Percentiles rank a stretch among this genome's conserved stretches.
Evolutionary conservation across 2,888 invertebrate species (phyloP).

Genomic region (Euzophera pinguis): DNA sequence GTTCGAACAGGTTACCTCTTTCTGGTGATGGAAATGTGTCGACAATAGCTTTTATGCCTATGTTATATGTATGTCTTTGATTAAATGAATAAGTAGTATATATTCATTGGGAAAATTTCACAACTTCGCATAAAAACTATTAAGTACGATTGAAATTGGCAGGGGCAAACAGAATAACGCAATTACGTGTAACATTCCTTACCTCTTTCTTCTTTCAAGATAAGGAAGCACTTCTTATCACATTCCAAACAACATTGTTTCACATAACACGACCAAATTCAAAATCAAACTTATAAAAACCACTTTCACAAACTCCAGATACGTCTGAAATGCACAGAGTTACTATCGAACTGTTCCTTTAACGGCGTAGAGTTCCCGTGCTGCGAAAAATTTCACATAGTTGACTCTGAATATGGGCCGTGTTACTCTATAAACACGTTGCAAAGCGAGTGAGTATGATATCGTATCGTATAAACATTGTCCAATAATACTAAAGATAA

Average conservation of each 20-base stretch:
- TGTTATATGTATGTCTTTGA: too few species aligned
- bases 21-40: too few species aligned
- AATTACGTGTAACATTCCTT: too few species aligned
- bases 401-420: conserved; percentile 73
- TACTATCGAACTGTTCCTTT: conserved; percentile 70
- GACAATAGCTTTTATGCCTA: too few species aligned
- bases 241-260: too few species aligned
- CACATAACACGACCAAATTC: neutral
- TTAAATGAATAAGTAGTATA: too few species aligned
- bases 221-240: too few species aligned
- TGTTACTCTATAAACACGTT: conserved; percentile 78
- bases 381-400: conserved; percentile 62
- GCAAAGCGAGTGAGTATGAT: conserved; percentile 61
- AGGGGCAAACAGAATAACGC: too few species aligned
- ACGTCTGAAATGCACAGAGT: conserved; percentile 60
- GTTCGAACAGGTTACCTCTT: too few species aligned
- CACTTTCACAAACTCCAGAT: conserved; percentile 42
- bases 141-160: too few species aligned
- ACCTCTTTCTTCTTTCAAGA: neutral
- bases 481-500: conserved; percentile 22
- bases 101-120: too few species aligned
- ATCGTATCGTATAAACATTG: conserved; percentile 1
- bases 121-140: too few species aligned
- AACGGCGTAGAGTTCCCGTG: conserved; percentile 66
- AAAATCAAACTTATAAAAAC: neutral